Evolutionary conservation across 2,797 vertebrate species (phyloP).

Genomic region (Chelon labrosus): DNA sequence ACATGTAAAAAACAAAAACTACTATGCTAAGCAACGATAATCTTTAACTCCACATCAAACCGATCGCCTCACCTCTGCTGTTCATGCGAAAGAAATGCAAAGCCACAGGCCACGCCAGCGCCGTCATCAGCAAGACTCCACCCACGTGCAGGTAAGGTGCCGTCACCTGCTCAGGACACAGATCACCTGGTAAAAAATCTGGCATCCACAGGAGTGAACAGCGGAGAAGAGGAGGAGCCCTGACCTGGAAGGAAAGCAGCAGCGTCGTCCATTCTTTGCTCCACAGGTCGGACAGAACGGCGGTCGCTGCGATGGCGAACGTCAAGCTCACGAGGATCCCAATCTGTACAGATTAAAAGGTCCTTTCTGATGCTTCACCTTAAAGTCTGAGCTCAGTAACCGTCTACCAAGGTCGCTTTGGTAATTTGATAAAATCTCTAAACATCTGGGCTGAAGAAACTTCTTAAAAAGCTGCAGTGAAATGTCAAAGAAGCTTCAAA

Average conservation of each 20-base stretch:
- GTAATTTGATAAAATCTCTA: not conserved
- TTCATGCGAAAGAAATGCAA: conserved; percentile 86
- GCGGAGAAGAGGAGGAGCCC: not conserved
- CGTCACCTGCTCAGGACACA: conserved; percentile 82
- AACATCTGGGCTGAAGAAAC: not conserved
- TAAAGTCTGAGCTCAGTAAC: not conserved
- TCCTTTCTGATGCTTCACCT: not conserved
- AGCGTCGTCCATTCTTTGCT: conserved; percentile 86
- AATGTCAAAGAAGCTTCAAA: not conserved
- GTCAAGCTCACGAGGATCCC: conserved; percentile 81
- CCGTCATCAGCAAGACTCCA: conserved; percentile 85
- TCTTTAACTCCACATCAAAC: too few species aligned
- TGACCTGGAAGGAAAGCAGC: conserved; percentile 91
- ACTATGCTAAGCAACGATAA: too few species aligned
- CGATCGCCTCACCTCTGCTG: conserved; percentile 80
- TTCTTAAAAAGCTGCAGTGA: not conserved
- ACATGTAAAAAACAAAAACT: too few species aligned
- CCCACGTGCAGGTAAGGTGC: conserved; percentile 91
- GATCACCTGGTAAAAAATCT: not conserved
- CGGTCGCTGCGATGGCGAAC: conserved; percentile 75
- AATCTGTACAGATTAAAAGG: conserved; percentile 74
- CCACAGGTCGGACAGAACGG: conserved; percentile 85
- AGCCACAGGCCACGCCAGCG: conserved; percentile 91
- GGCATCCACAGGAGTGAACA: not conserved
- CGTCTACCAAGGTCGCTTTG: not conserved